Conservation (phyloP, 2,113 vertebrate species). For the Uropsilus gracilis region DNA sequence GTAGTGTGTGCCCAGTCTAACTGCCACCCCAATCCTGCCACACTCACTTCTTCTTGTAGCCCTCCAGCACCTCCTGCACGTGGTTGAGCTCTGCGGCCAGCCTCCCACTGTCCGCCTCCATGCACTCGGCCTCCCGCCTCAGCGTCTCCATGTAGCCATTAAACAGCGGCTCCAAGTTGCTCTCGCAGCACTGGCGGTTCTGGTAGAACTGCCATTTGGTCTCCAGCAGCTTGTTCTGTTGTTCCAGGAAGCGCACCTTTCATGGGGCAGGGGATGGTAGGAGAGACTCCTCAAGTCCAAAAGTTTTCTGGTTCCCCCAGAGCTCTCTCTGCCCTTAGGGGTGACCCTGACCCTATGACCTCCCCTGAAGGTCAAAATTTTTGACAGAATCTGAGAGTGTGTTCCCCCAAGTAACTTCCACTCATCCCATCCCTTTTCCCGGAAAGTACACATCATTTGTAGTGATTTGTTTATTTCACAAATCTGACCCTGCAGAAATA, state of each 20-base stretch:
- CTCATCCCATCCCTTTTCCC: neutral
- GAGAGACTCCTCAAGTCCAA: neutral
- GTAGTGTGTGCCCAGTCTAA: neutral
- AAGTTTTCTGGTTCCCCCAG: accelerated
- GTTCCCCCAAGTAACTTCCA: neutral
- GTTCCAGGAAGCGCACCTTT: conserved; percentile 94
- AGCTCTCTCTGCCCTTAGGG: neutral
- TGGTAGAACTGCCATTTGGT: conserved; percentile 94
- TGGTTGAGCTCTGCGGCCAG: conserved; percentile 92
- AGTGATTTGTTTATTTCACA: neutral
- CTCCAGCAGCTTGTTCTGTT: conserved; percentile 93
- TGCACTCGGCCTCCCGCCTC: conserved; percentile 89
- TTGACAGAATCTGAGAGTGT: neutral
- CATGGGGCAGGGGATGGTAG: neutral
- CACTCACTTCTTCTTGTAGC: conserved; percentile 94
- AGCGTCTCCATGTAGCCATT: conserved; percentile 90
- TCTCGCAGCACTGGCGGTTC: conserved; percentile 78
- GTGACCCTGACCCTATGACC: neutral
- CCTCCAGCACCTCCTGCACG: conserved; percentile 93
- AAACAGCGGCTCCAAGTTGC: conserved; percentile 90
- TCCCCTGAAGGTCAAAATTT: neutral
- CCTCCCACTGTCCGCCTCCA: conserved; percentile 88
- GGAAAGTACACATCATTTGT: neutral
- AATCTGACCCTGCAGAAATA: conserved; percentile 16
- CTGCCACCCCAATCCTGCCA: neutral